Conservation (phyloP, 2,113 vertebrate species). For the Microcebus griseorufus region DNA sequence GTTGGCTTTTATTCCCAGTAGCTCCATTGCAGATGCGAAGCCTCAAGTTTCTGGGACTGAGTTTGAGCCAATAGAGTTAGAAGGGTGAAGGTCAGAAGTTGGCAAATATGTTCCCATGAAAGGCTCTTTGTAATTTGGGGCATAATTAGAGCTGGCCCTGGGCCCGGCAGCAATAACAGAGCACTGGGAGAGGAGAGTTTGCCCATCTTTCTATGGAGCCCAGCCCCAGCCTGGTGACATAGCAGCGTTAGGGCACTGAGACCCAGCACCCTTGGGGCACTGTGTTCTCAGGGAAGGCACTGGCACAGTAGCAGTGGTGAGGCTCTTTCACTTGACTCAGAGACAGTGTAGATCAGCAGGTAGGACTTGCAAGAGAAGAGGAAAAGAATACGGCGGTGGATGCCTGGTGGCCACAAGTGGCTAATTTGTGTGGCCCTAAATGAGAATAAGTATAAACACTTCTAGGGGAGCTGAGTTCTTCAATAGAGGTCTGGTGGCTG, state of each 20-base stretch:
- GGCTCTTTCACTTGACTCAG: neutral
- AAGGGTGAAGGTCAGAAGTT: neutral
- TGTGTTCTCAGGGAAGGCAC: neutral
- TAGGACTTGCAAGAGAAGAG: neutral
- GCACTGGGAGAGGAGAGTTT: rapidly evolving
- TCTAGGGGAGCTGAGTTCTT: neutral
- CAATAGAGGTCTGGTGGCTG: neutral
- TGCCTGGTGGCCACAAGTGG: neutral
- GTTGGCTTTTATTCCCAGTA: neutral
- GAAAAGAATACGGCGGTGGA: neutral
- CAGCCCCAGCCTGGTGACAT: rapidly evolving
- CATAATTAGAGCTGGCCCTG: neutral
- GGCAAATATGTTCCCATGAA: neutral
- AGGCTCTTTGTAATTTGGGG: neutral
- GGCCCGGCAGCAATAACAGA: neutral
- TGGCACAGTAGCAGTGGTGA: neutral
- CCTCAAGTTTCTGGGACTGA: neutral
- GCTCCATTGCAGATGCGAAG: neutral
- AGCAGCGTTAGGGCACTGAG: neutral
- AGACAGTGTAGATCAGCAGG: neutral
- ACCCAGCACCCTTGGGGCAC: neutral
- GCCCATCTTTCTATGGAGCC: no score
- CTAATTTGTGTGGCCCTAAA: neutral
- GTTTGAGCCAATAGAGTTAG: neutral
- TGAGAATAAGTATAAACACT: neutral